phyloP scores from a whole-genome alignment of 1,140 invertebrate genomes.

The Drosophila trapezifrons region DNA sequence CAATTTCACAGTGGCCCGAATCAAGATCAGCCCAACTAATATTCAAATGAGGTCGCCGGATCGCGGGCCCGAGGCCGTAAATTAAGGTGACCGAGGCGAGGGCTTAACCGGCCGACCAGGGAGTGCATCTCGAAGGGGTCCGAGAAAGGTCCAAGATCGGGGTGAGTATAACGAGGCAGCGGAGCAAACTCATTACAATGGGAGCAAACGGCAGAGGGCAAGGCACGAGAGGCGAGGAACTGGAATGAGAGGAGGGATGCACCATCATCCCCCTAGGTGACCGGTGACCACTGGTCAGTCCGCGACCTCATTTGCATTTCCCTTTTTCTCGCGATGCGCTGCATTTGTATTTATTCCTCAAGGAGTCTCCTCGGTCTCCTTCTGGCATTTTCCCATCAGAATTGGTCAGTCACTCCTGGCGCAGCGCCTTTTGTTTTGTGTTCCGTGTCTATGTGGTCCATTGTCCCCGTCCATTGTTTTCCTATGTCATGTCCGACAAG shows the following conservation, averaged over 20 bases:
- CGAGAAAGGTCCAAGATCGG: constrained; percentile 2
- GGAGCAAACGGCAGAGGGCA: constrained; percentile 53
- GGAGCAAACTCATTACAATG: constrained; percentile 68
- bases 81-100: constrained; percentile 31
- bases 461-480: constrained; percentile 38
- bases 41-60: constrained; percentile 76
- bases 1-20: constrained; percentile 39
- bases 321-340: constrained; percentile 21
- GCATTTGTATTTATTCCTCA: constrained; percentile 10
- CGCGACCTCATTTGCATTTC: constrained; percentile 60
- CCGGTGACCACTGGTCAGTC: constrained; percentile 48
- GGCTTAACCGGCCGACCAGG: constrained; percentile 6
- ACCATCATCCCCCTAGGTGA: constrained; percentile 22
- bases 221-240: constrained; percentile 34
- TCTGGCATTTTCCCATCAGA: constrained; percentile 11
- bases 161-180: constrained; percentile 34
- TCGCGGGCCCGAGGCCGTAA: constrained; percentile 48
- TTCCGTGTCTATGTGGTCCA: constrained; percentile 14
- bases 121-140: constrained; percentile 25
- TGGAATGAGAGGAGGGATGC: constrained; percentile 8
- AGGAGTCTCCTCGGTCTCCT: neutral
- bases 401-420: constrained; percentile 22
- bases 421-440: constrained; percentile 23
- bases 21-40: constrained; percentile 75
- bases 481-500: constrained; percentile 54